Conservation (phyloP, 2,888 invertebrate genomes). For the Beris morrisii region DNA sequence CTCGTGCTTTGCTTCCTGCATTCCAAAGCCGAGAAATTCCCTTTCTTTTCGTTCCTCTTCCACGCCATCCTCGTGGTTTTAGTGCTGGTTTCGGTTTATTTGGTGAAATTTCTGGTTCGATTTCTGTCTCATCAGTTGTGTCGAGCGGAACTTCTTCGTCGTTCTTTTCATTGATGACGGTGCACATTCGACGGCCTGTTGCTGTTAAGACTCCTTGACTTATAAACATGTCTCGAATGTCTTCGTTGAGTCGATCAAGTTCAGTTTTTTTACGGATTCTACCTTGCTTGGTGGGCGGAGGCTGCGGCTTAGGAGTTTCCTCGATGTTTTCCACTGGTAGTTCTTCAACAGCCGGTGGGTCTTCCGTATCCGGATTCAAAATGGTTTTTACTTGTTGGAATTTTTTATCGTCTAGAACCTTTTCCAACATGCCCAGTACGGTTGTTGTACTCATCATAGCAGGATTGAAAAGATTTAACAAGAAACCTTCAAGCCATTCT, state of each 20-base stretch:
- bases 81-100: no score
- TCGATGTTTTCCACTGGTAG: conserved; percentile 25
- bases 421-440: conserved; percentile 44
- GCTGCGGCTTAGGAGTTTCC: background rate
- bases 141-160: conserved; percentile 15
- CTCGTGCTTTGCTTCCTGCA: background rate
- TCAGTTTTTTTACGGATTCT: conserved; percentile 52
- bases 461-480: conserved; percentile 45
- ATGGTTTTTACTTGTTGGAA: conserved; percentile 45
- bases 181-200: conserved; percentile 63
- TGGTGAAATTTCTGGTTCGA: no score
- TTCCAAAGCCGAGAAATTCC: background rate
- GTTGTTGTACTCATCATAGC: conserved; percentile 41
- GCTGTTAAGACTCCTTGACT: conserved; percentile 63
- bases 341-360: conserved; percentile 31
- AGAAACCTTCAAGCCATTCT: conserved; percentile 44
- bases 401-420: conserved; percentile 45
- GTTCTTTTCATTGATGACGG: conserved; percentile 52
- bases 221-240: conserved; percentile 67
- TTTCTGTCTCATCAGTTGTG: no score
- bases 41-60: background rate
- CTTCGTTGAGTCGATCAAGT: conserved; percentile 65
- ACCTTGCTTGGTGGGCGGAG: background rate
- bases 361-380: conserved; percentile 26
- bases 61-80: background rate